Evolutionary conservation across 2,888 invertebrate species (phyloP).

Genomic region (Nomada fucata): DNA sequence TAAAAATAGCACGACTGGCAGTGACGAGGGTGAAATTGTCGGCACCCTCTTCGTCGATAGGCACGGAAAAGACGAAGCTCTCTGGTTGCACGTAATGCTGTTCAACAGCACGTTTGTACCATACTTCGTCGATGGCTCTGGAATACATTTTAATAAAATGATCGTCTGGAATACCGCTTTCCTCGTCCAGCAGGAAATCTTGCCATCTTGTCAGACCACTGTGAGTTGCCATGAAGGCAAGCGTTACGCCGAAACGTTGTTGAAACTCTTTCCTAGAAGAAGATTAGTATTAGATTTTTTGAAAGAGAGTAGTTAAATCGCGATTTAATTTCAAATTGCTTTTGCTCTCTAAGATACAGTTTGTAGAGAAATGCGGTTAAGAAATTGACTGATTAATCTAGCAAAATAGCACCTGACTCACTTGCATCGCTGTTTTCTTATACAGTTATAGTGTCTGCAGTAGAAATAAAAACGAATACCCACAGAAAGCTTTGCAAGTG

Average conservation of each 20-base stretch:
- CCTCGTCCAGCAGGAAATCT: slow-evolving; percentile 88
- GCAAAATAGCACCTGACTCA: background rate
- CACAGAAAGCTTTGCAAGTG: slow-evolving; percentile 27
- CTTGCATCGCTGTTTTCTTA: slow-evolving; percentile 12
- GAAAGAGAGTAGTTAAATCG: background rate
- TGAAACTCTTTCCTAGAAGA: slow-evolving; percentile 91
- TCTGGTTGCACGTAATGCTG: slow-evolving; percentile 91
- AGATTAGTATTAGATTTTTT: slow-evolving; percentile 25
- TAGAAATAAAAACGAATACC: too few relatives aligned
- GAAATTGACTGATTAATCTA: slow-evolving; percentile 16
- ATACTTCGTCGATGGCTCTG: slow-evolving; percentile 93
- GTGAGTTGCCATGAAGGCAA: slow-evolving; percentile 95
- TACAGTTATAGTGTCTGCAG: background rate
- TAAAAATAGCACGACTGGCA: slow-evolving; percentile 93
- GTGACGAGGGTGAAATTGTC: slow-evolving; percentile 90
- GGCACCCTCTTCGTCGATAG: slow-evolving; percentile 87
- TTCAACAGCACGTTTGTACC: slow-evolving; percentile 95
- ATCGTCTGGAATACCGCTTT: slow-evolving; percentile 83
- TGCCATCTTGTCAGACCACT: slow-evolving; percentile 96
- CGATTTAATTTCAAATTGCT: background rate
- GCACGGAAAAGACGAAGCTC: slow-evolving; percentile 93
- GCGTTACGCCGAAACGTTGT: slow-evolving; percentile 92
- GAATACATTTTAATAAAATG: slow-evolving; percentile 91
- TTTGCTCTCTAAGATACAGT: slow-evolving; percentile 1
- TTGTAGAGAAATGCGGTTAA: slow-evolving; percentile 5